A percentile compares a stretch with the other conserved stretches of the same genome.
Evolutionary conservation across 2,113 vertebrate species (phyloP).

Genomic region (Heterotilapia buettikoferi): DNA sequence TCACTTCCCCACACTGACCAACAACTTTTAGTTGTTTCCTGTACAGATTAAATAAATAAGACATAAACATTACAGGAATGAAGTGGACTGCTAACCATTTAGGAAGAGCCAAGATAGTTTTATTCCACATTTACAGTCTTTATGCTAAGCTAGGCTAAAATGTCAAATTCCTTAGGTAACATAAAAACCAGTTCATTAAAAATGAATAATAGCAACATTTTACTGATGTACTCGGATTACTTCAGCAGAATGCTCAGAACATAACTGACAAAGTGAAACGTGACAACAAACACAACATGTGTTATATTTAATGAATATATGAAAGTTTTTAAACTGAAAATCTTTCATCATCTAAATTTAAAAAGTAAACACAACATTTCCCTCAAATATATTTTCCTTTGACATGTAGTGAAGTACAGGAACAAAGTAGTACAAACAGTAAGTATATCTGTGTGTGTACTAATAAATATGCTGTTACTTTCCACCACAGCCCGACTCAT

Average conservation of each 20-base stretch:
- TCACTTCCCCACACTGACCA: neutral
- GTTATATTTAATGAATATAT: neutral
- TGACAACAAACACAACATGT: accelerated
- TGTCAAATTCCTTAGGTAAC: neutral
- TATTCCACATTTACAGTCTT: neutral
- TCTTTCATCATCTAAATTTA: neutral
- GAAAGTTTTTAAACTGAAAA: neutral
- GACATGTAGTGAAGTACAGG: neutral
- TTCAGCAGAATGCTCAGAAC: neutral
- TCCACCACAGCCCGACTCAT: neutral
- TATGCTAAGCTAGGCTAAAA: neutral
- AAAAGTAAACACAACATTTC: neutral
- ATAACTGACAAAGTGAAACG: accelerated
- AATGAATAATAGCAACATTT: neutral
- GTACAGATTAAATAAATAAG: neutral
- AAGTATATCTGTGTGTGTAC: neutral
- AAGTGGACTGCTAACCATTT: neutral
- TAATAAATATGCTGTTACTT: neutral
- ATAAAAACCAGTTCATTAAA: neutral
- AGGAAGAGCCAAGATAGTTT: neutral
- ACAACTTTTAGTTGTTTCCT: neutral
- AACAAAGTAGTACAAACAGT: neutral
- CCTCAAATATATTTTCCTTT: neutral
- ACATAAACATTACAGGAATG: neutral
- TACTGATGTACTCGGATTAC: neutral